A percentile compares a stretch with the other conserved stretches of the same genome.
Evolutionary conservation across 1,140 invertebrate species (phyloP).

Genomic region (Drosophila mojavensis): DNA sequence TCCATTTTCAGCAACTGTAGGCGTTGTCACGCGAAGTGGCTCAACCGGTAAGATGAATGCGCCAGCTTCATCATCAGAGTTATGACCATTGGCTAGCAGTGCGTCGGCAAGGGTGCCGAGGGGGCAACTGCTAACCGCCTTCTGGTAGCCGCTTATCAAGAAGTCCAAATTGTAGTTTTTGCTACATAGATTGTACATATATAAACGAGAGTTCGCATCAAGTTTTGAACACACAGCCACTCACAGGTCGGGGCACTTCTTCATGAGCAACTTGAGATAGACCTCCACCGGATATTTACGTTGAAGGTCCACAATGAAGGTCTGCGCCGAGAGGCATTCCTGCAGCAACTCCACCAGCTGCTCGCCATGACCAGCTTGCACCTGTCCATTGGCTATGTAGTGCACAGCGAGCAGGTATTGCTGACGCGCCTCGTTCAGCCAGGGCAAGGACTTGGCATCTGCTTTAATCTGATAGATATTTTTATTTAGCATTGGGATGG

Average conservation of each 20-base stretch:
- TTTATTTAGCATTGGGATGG: slow-evolving; percentile 87
- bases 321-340: slow-evolving; percentile 87
- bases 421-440: slow-evolving; percentile 84
- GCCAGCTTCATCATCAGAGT: slow-evolving; percentile 22
- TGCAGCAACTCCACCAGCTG: slow-evolving; percentile 87
- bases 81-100: slow-evolving; percentile 14
- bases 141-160: slow-evolving; percentile 77
- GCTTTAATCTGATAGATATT: slow-evolving; percentile 83
- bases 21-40: slow-evolving; percentile 6
- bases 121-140: slow-evolving; percentile 50
- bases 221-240: slow-evolving; percentile 77
- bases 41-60: background rate
- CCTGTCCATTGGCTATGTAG: slow-evolving; percentile 44
- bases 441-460: slow-evolving; percentile 58
- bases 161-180: slow-evolving; percentile 86
- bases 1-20: slow-evolving; percentile 17
- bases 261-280: slow-evolving; percentile 86
- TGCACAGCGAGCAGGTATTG: slow-evolving; percentile 85
- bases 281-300: slow-evolving; percentile 86
- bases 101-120: slow-evolving; percentile 56
- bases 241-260: slow-evolving; percentile 87
- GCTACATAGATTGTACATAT: slow-evolving; percentile 70
- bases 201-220: background rate
- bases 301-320: slow-evolving; percentile 90
- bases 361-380: slow-evolving; percentile 81